phyloP scores from a whole-genome alignment of 1,140 invertebrate genomes.

The Radopholus similis region DNA sequence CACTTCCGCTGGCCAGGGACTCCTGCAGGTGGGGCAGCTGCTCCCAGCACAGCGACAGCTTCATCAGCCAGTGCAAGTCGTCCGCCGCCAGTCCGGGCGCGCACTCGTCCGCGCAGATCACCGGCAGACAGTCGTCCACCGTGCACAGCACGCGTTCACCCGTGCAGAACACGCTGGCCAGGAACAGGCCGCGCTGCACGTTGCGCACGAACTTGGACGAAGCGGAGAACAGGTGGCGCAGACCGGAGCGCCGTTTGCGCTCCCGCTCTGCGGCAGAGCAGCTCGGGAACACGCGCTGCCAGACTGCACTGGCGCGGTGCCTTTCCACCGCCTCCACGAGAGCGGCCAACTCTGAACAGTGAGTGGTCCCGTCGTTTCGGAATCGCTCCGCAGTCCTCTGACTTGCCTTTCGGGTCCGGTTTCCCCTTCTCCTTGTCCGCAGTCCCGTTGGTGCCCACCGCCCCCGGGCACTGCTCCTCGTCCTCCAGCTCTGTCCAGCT shows the following conservation, averaged over 20 bases:
- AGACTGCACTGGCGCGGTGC: constrained; percentile 59
- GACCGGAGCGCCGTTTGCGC: constrained; percentile 66
- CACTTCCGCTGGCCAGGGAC: constrained; percentile 79
- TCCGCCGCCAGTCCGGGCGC: constrained; percentile 18
- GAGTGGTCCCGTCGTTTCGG: background rate
- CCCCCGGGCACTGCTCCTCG: too few species aligned
- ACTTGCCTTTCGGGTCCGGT: background rate
- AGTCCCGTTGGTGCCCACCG: too few species aligned
- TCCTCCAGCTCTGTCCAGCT: constrained; percentile 30
- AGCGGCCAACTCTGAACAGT: constrained; percentile 65
- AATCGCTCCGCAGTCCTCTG: background rate
- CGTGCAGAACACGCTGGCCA: constrained; percentile 84
- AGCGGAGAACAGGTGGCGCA: constrained; percentile 86
- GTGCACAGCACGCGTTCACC: constrained; percentile 91
- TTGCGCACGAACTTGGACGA: constrained; percentile 91
- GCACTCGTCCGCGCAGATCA: constrained; percentile 88
- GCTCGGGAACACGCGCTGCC: constrained; percentile 41
- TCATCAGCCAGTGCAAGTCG: constrained; percentile 95
- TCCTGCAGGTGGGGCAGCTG: constrained; percentile 82
- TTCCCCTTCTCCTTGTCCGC: background rate
- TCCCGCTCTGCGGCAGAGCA: background rate
- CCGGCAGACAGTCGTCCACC: constrained; percentile 86
- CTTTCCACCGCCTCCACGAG: constrained; percentile 85
- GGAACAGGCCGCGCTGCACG: constrained; percentile 77
- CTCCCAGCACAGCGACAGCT: constrained; percentile 89